A percentile compares a stretch with the other conserved stretches of the same genome.
phyloP scores from a whole-genome alignment of 2,113 vertebrate genomes.

The Engystomops pustulosus region DNA sequence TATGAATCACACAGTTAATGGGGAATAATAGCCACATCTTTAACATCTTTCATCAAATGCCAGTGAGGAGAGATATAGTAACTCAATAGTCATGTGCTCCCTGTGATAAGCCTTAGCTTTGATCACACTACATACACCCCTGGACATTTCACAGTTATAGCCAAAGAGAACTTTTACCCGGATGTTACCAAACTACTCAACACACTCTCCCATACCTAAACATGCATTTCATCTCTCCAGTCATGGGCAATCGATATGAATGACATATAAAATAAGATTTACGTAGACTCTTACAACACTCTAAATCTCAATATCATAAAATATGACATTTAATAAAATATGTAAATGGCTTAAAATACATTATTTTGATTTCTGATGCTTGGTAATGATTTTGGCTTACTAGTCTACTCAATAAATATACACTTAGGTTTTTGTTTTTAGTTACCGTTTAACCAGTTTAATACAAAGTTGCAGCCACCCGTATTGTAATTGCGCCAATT shows the following conservation, averaged over 20 bases:
- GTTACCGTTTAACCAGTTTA: too few species aligned
- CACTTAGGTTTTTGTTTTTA: too few species aligned
- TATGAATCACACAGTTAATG: constrained; percentile 68
- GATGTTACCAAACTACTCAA: constrained; percentile 3
- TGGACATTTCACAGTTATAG: background rate
- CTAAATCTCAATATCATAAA: background rate
- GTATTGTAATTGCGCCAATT: too few species aligned
- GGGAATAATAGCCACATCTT: background rate
- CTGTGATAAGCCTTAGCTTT: constrained; percentile 69
- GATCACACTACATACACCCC: constrained; percentile 61
- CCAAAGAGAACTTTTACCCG: background rate
- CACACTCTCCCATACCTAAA: background rate
- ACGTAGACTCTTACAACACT: too few species aligned
- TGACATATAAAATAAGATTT: background rate
- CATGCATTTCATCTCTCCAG: background rate
- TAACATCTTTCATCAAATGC: constrained; percentile 66
- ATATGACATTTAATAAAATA: background rate
- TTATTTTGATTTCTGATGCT: too few species aligned
- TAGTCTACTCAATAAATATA: too few species aligned
- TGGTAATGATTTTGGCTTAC: too few species aligned
- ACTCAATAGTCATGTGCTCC: constrained; percentile 65
- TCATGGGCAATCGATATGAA: background rate
- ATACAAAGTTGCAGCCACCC: too few species aligned
- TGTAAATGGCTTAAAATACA: too few species aligned
- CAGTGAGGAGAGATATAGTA: constrained; percentile 69